phyloP scores from a whole-genome alignment of 2,888 invertebrate species.

The Trichacis sp. region DNA sequence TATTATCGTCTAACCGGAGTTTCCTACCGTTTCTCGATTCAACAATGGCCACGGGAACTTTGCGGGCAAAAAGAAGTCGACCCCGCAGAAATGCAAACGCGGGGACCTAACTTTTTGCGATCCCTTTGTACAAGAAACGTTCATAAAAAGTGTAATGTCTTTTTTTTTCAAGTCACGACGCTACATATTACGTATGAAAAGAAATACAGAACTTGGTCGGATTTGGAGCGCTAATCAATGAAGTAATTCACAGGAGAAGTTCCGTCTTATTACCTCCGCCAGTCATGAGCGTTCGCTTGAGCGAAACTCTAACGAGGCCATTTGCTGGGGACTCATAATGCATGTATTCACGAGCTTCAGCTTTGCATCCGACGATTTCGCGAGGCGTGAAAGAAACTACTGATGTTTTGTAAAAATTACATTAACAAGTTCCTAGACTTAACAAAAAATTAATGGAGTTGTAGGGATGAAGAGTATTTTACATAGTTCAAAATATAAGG shows the following conservation, averaged over 20 bases:
- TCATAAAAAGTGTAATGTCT: too few species aligned
- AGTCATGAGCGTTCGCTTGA: slow-evolving; percentile 51
- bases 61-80: neutral
- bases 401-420: neutral
- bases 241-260: slow-evolving; percentile 33
- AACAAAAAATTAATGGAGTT: too few species aligned
- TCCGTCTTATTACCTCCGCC: slow-evolving; percentile 33
- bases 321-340: slow-evolving; percentile 48
- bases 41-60: slow-evolving; percentile 5
- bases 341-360: slow-evolving; percentile 43
- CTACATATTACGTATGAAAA: neutral
- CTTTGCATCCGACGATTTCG: slow-evolving; percentile 19
- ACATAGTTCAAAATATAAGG: too few species aligned
- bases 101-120: neutral
- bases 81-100: neutral
- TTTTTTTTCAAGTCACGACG: too few species aligned
- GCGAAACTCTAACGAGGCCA: slow-evolving; percentile 52
- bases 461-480: too few species aligned
- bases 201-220: slow-evolving; percentile 7
- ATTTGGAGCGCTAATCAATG: slow-evolving; percentile 29
- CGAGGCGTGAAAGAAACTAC: neutral
- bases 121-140: neutral
- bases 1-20: neutral
- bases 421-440: too few species aligned
- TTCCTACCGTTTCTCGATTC: slow-evolving; percentile 7